phyloP scores from a whole-genome alignment of 2,113 vertebrate species.

The Dascyllus trimaculatus region DNA sequence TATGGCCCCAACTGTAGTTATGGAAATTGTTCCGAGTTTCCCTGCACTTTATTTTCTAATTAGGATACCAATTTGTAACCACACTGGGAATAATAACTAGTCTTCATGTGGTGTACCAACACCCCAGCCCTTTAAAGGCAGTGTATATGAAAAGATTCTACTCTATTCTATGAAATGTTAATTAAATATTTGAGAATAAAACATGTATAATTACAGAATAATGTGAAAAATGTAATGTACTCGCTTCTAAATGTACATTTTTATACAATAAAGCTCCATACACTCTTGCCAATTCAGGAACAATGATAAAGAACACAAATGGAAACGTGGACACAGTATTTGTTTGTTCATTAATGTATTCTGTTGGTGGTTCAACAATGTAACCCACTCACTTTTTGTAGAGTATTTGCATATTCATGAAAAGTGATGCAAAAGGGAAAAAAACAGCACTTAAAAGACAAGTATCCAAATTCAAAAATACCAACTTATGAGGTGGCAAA shows the following conservation, averaged over 20 bases:
- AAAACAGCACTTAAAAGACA: neutral
- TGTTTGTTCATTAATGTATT: neutral
- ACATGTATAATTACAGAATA: neutral
- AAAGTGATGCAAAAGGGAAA: neutral
- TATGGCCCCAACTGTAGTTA: neutral
- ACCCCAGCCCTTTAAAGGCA: neutral
- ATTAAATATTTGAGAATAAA: neutral
- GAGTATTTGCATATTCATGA: conserved; percentile 27
- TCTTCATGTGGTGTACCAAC: neutral
- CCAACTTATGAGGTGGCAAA: neutral
- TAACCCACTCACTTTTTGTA: neutral
- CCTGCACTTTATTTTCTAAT: conserved; percentile 20
- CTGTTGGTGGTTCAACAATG: neutral
- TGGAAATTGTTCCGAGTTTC: conserved; percentile 6
- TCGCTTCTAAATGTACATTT: too few relatives aligned
- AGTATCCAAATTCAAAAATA: neutral
- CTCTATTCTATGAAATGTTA: neutral
- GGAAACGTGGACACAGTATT: neutral
- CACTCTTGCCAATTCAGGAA: neutral
- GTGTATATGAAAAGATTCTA: neutral
- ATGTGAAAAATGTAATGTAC: neutral
- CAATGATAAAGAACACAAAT: neutral
- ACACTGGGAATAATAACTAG: conserved; percentile 10
- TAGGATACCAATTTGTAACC: neutral
- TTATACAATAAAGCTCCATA: neutral